Percentiles rank a stretch among this genome's conserved stretches.
Evolutionary conservation across 2,113 vertebrate species (phyloP).

Genomic region (Montifringilla adamsi): DNA sequence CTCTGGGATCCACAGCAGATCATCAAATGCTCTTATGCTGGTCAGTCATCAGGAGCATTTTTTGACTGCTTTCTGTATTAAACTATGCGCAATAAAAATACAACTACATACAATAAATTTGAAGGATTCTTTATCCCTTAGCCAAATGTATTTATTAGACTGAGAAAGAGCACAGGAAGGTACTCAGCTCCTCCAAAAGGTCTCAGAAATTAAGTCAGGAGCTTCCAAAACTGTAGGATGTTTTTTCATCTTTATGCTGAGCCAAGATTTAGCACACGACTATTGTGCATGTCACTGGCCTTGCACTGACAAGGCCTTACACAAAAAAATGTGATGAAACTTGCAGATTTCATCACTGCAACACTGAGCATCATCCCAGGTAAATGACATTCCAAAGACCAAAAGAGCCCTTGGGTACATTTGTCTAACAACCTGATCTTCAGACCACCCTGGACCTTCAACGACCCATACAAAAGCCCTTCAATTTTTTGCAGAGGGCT

Average conservation of each 20-base stretch:
- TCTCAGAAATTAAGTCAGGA: neutral
- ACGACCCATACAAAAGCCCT: neutral
- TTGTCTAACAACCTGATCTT: neutral
- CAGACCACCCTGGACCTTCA: neutral
- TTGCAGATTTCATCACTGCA: neutral
- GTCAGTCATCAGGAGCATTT: neutral
- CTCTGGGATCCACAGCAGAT: neutral
- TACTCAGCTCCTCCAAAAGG: neutral
- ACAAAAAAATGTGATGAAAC: neutral
- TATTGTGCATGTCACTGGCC: neutral
- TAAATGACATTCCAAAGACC: neutral
- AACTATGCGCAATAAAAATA: neutral
- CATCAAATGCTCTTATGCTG: neutral
- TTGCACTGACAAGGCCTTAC: neutral
- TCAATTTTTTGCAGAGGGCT: neutral
- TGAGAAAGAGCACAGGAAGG: neutral
- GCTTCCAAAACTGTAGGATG: neutral
- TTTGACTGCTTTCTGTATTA: neutral
- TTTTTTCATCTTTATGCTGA: neutral
- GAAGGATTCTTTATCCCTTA: neutral
- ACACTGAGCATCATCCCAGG: rapidly evolving
- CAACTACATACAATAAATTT: neutral
- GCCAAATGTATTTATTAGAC: neutral
- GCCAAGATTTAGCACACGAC: neutral
- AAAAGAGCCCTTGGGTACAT: neutral